Conservation (phyloP, 2,113 vertebrate genomes). For the Uria aalge region DNA sequence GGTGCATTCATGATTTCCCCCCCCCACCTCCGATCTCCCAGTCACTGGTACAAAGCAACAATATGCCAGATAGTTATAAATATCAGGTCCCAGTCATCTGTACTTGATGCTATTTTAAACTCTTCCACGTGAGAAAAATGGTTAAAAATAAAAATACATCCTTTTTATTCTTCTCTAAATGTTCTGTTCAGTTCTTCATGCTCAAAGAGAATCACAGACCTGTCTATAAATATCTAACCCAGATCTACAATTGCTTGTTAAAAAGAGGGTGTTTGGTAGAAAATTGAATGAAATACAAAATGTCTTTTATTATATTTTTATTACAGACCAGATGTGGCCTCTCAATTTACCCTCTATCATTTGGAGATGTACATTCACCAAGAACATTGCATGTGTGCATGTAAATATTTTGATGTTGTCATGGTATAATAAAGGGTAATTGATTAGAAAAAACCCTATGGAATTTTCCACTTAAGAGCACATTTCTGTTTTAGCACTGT, state of each 20-base stretch:
- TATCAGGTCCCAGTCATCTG: conserved; percentile 13
- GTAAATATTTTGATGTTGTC: conserved; percentile 61
- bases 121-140: conserved; percentile 42
- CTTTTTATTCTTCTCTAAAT: conserved; percentile 45
- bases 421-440: conserved; percentile 31
- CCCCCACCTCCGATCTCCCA: neutral
- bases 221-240: conserved; percentile 77
- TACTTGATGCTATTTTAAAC: conserved; percentile 47
- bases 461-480: conserved; percentile 38
- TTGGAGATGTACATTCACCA: conserved; percentile 29
- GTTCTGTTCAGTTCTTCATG: conserved; percentile 52
- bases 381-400: conserved; percentile 12
- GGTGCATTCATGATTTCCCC: neutral
- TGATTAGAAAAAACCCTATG: conserved; percentile 38
- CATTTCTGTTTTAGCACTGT: neutral
- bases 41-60: neutral
- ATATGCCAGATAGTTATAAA: conserved; percentile 2
- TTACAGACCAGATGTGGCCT: conserved; percentile 52
- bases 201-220: conserved; percentile 61
- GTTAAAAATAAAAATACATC: conserved; percentile 66
- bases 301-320: conserved; percentile 44
- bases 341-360: conserved; percentile 35
- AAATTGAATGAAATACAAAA: conserved; percentile 50
- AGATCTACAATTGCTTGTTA: conserved; percentile 60
- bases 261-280: conserved; percentile 36